Evolutionary conservation across 2,888 invertebrate species (phyloP), one percentile per base, ranked within the genome.

Genomic region (Maniola hyperantus): DNA sequence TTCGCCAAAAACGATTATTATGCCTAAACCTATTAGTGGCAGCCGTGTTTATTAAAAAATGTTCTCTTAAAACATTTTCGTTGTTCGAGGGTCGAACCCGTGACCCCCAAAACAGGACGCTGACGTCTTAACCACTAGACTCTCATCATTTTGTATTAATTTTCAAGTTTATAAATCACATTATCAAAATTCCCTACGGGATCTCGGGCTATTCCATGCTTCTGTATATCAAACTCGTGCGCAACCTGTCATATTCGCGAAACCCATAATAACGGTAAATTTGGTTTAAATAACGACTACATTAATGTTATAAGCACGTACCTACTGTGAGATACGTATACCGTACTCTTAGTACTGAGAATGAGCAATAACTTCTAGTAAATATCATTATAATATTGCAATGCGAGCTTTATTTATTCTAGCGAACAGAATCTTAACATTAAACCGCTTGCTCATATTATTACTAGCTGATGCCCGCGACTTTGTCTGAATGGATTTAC

Each of bases 221-320:
- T 83, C 87, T 84, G 85, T 84, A 82, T 76, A 84, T 87, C 83
- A 86, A 81, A 83, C 76, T 83, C 79, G 81, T 83, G 84, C 79
- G 76, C 80, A 79, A 79, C 78, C 80, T 78, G 82, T 83, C 86
- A 83, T 77, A 82, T 79, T 74, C 73, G 71, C 64, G 66, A 69
- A 70, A 71, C 65, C 51, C 64, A 55, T 55, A 48, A 66, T 66
- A 66, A 66, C 66, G 55, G 66, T 66, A 33, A 54, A 39, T 48
- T 55, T 33, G 50, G 64, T 72, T 71, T 66, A 69, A 73, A 70
- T 71, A 71, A 67, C 65, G 68, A 70, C 66, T 66, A 65, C 58
- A 48, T 58, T 65, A 67, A 64, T 15, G 46, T 46, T 63, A 59
- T 53, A 64, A 67, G 11, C 62, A 53, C 11, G 59, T 59, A 67